Conservation (phyloP, 2,888 invertebrate species). For the Agapetus fuscipes region DNA sequence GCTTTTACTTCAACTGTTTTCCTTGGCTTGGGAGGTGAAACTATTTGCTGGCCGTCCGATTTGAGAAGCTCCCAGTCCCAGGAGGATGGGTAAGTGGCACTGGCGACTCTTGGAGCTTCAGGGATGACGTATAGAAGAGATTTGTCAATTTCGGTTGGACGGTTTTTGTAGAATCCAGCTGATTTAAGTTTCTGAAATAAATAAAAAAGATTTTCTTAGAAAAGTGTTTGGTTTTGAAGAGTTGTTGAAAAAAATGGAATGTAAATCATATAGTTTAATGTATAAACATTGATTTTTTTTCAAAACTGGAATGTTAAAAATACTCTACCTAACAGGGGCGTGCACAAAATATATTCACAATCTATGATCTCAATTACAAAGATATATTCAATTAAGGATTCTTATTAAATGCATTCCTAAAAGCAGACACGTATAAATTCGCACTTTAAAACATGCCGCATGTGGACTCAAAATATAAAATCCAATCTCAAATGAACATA, state of each 20-base stretch:
- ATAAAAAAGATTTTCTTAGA: constrained; percentile 10
- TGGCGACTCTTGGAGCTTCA: constrained; percentile 72
- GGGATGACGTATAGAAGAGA: constrained; percentile 60
- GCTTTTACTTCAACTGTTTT: constrained; percentile 15
- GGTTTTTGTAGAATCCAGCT: constrained; percentile 67
- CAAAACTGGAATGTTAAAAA: constrained; percentile 1
- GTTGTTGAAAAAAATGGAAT: too few relatives aligned
- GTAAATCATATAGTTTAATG: constrained; percentile 1
- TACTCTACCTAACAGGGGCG: too few relatives aligned
- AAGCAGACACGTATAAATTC: too few relatives aligned
- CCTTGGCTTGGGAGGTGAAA: constrained; percentile 38
- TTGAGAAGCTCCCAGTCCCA: constrained; percentile 67
- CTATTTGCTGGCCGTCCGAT: constrained; percentile 35
- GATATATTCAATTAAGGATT: too few relatives aligned
- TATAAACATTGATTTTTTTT: constrained; percentile 5
- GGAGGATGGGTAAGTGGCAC: constrained; percentile 54
- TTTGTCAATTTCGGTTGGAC: constrained; percentile 67
- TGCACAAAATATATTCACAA: too few relatives aligned
- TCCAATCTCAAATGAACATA: too few relatives aligned
- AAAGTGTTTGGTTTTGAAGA: background rate
- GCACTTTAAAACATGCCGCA: too few relatives aligned
- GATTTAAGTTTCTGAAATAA: constrained; percentile 68
- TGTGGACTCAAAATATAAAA: too few relatives aligned
- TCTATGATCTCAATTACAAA: too few relatives aligned
- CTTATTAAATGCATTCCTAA: too few relatives aligned